Evolutionary conservation across 2,888 invertebrate species (phyloP).

Genomic region (Calameuta filiformis): DNA sequence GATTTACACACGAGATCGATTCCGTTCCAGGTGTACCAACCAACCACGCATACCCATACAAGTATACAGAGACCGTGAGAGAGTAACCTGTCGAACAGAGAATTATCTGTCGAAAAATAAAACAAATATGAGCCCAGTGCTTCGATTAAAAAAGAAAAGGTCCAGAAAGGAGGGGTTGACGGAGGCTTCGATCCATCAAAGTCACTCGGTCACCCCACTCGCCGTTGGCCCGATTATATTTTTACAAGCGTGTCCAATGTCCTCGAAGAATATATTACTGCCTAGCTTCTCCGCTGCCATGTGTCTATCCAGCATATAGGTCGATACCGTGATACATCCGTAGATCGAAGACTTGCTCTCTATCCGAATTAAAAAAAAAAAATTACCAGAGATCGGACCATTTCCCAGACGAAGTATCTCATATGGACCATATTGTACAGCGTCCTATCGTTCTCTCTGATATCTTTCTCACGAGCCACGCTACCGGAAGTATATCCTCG

Average conservation of each 20-base stretch:
- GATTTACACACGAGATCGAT: background rate
- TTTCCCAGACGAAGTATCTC: background rate
- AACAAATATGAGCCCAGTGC: conserved; percentile 48
- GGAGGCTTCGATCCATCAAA: conserved; percentile 62
- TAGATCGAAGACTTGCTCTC: background rate
- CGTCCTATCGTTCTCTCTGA: background rate
- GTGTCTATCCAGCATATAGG: background rate
- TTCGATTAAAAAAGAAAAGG: conserved; percentile 8
- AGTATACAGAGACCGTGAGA: conserved; percentile 50
- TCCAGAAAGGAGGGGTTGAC: conserved; percentile 37
- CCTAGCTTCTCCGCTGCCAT: background rate
- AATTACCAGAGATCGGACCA: background rate
- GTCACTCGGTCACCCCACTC: conserved; percentile 46
- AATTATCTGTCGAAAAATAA: conserved; percentile 55
- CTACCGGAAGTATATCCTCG: background rate
- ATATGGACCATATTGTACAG: background rate
- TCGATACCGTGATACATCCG: background rate
- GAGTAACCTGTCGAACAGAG: conserved; percentile 56
- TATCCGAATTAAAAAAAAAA: background rate
- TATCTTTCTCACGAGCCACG: background rate
- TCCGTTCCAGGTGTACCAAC: conserved; percentile 10
- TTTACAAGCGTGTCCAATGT: conserved; percentile 63
- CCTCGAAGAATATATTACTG: conserved; percentile 57
- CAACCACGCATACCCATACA: background rate
- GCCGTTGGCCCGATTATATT: conserved; percentile 43